Evolutionary conservation across 2,797 vertebrate genomes (phyloP).

Genomic region (Tarsius wallacei): DNA sequence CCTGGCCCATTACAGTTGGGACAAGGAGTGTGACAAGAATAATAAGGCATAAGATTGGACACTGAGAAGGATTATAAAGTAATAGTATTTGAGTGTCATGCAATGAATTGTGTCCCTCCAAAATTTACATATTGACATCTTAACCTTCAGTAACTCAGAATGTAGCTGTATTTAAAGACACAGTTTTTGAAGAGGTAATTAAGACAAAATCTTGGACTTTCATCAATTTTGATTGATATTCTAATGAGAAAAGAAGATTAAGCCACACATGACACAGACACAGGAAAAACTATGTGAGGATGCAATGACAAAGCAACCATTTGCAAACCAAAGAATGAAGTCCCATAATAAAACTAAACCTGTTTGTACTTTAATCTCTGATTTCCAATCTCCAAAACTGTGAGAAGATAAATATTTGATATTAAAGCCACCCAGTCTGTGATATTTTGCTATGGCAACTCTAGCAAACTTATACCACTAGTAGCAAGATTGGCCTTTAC

Average conservation of each 20-base stretch:
- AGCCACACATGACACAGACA: neutral
- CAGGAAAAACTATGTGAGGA: neutral
- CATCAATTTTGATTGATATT: neutral
- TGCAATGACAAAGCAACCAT: neutral
- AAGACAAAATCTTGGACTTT: neutral
- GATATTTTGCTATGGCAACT: neutral
- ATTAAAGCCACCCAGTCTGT: neutral
- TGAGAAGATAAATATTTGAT: neutral
- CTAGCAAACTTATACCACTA: neutral
- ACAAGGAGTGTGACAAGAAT: neutral
- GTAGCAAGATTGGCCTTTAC: neutral
- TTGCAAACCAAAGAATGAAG: neutral
- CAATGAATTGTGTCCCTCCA: neutral
- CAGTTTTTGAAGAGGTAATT: neutral
- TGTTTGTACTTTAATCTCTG: neutral
- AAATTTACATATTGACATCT: neutral
- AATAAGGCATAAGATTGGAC: neutral
- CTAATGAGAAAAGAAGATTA: neutral
- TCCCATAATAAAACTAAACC: neutral
- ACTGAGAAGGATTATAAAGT: neutral
- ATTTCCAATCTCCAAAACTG: neutral
- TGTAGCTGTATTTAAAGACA: neutral
- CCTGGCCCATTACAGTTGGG: neutral
- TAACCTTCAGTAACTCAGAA: neutral
- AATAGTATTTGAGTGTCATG: no score